These are phyloP conservation scores for Centruroides sculpturatus DNA, from an alignment of 1,140 invertebrate species.

Conservation along the genomic window DNA sequence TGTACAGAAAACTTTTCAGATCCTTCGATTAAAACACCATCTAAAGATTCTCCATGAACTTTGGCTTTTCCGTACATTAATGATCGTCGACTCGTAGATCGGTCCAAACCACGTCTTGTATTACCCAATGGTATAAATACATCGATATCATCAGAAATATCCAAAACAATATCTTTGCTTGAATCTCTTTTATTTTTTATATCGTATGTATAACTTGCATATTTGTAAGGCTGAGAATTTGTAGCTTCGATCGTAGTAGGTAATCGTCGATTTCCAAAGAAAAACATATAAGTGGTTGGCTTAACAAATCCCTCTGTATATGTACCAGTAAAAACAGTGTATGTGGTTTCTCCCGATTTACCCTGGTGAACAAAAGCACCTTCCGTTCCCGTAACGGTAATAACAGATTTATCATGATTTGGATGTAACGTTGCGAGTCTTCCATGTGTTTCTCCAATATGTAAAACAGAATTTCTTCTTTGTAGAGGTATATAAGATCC, in stretches of 20 bases:
- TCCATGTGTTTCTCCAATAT: constrained; percentile 2
- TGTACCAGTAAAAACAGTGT: constrained; percentile 26
- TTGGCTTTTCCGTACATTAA: constrained; percentile 15
- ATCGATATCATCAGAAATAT: constrained; percentile 21
- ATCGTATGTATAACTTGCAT: constrained; percentile 11
- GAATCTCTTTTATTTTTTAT: constrained; percentile 17
- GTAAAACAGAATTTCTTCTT: constrained; percentile 13
- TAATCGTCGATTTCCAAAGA: constrained; percentile 22
- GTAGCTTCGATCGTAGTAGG: constrained; percentile 5
- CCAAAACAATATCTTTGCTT: constrained; percentile 19
- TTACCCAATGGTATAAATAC: constrained; percentile 19
- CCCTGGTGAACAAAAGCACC: constrained; percentile 22
- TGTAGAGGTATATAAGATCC: constrained; percentile 11
- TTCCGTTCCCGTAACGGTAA: constrained; percentile 24
- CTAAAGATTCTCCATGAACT: constrained; percentile 21
- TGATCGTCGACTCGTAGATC: constrained; percentile 3
- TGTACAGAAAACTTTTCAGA: constrained; percentile 18
- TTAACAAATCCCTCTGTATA: constrained; percentile 20
- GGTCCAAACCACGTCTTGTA: neutral
- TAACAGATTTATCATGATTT: constrained; percentile 17
- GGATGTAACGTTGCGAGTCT: constrained; percentile 7
- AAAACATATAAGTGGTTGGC: constrained; percentile 25
- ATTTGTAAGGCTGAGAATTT: neutral
- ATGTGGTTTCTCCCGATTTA: constrained; percentile 18
- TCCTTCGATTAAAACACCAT: constrained; percentile 23